These are phyloP conservation scores for Zaprionus lachaisei DNA, from an alignment of 1,140 invertebrate species.

Conservation along the genomic window DNA sequence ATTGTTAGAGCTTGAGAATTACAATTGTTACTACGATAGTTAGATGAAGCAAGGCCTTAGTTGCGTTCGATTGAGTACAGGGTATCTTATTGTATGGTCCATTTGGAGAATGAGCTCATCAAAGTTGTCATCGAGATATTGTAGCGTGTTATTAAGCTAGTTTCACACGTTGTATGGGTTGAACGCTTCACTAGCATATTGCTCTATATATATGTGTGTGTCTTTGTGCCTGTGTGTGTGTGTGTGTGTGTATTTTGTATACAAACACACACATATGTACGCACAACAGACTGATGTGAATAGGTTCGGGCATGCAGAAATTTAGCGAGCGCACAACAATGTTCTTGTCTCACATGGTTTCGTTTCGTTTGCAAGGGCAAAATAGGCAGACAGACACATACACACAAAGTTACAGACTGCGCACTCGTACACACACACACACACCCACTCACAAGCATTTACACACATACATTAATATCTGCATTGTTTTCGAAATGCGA, in stretches of 20 bases:
- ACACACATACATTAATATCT: constrained; percentile 4
- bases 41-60: neutral
- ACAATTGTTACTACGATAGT: neutral
- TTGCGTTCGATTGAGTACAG: neutral
- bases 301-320: constrained; percentile 21
- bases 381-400: neutral
- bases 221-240: neutral
- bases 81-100: neutral
- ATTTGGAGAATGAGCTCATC: too few species aligned
- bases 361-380: constrained; percentile 31
- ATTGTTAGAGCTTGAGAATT: neutral
- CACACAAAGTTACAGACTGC: constrained; percentile 1
- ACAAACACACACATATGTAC: neutral
- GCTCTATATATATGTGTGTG: neutral
- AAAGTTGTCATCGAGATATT: neutral
- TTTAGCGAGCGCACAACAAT: constrained; percentile 20
- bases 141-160: constrained; percentile 3
- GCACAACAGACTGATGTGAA: neutral
- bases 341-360: constrained; percentile 33
- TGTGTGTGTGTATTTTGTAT: neutral
- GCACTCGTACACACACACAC: constrained; percentile 13
- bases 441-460: constrained; percentile 7
- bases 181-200: neutral
- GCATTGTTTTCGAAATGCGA: constrained; percentile 44
- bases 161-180: neutral